Evolutionary conservation across 1,140 invertebrate species (phyloP), one percentile per base, ranked within the genome.

Genomic region (Lordiphosa stackelbergi): DNA sequence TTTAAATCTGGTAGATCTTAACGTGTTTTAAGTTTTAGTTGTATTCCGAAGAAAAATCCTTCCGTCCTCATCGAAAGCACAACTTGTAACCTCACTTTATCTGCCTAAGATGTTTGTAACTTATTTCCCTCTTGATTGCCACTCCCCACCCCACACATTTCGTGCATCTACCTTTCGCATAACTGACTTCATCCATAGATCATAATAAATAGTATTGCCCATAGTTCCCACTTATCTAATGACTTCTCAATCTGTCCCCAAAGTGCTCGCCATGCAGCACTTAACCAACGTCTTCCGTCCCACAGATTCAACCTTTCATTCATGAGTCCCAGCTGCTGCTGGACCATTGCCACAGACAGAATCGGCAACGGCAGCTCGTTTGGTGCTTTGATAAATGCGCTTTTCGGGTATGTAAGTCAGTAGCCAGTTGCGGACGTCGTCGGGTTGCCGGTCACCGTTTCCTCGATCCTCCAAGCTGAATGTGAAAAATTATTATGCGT

Each of bases 401-500:
- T 63, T 77, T 77, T 83, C 54, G 77, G 77, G 77, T 81, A 81
- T 83, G 77, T 81, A 81, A 81, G 77, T 81, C 77, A 81, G 77
- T 83, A 81, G 77, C 77, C 68, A 77, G 75, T 83, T 75, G 64
- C 55, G 38, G 56, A 41, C 24, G 36, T 64, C 36, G 55, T 73
- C 45, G 31, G 47, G 42, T 37, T 53, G 38, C 31, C 11, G 42
- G 46, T 42, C 28, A 16, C 35, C 19, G 49, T 28, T 53, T 45
- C 28, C 45, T 24, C 35, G 53, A 71, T 71, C 68, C 6, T 53
- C 31, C 13, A 31, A 53, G 56, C 62, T 37, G 62, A 62, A 84
- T 78, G 73, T 84, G 69, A 85, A 85, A 85, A 85, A 78, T 78
- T 84, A 85, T 83, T 83, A 85, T 81, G 77, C 77, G 77, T 66